Evolutionary conservation across 2,113 vertebrate genomes (phyloP), one percentile per base, ranked within the genome.

Genomic region (Rissa tridactyla): DNA sequence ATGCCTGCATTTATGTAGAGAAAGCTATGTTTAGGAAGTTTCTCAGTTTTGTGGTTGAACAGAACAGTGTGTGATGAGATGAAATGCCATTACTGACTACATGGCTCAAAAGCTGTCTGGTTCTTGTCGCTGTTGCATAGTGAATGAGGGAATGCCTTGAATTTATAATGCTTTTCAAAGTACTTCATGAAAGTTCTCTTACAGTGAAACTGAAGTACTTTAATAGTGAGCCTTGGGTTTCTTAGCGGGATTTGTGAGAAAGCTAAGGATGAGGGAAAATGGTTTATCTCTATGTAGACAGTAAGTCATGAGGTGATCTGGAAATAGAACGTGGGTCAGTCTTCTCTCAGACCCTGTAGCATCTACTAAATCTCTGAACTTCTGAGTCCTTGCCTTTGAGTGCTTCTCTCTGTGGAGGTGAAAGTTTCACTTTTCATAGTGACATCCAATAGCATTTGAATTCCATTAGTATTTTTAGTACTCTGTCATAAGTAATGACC

Each of bases 391-490:
- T 91, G 89, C 26, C 13, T 91, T 57, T 7, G 10, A 88, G 66
- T 30, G 32, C 49, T 86, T 90, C 75, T 82, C 80, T 91, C 55
- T 83, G 34, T 73, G 79, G 71, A 81, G 88, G 9, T 78, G 81
- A 87, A 92, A 89, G 83, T 72, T 93, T 93, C 38, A 4, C 75
- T 94, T 94, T 91, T 92, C 97, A 66, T 94, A 83, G 95, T 70
- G 55, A 95, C 90, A 97, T 78, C 96, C 97, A 98, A 94, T 98
- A 81, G 94, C 81, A 64, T 92, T 90, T 96, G 87, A 87, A 92
- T 94, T 94, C 95, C 85, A 58, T 69, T 88, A 88, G 96, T 98
- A 98, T 98, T 98, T 98, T 97, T 98, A 98, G 97, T 90, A 69
- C 73, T 93, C 76, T 86, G 42, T 75, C 66, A 42, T 44, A 94